A percentile compares a stretch with the other conserved stretches of the same genome.
phyloP scores from a whole-genome alignment of 2,797 vertebrate genomes.

The Serranus cabrilla region DNA sequence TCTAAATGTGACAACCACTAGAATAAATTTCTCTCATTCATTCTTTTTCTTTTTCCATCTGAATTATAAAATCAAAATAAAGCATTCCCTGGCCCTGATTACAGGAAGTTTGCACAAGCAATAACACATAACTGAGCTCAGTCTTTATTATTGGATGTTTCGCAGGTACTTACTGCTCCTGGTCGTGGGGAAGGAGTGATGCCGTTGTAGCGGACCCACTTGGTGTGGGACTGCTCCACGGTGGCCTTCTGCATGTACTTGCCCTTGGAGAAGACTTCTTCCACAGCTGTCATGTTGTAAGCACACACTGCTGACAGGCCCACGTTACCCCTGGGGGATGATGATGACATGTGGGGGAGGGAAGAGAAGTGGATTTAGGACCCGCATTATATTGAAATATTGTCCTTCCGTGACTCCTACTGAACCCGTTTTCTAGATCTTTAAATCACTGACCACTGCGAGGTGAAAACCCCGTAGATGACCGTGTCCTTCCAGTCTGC shows the following conservation, averaged over 20 bases:
- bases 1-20: neutral
- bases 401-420: neutral
- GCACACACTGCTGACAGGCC: slow-evolving; percentile 96
- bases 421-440: neutral
- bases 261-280: slow-evolving; percentile 94
- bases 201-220: slow-evolving; percentile 96
- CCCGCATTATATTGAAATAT: neutral
- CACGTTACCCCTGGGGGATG: slow-evolving; percentile 90
- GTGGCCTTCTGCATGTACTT: slow-evolving; percentile 98
- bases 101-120: no score
- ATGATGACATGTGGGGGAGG: neutral
- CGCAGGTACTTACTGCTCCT: slow-evolving; percentile 89
- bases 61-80: neutral
- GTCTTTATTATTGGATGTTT: neutral
- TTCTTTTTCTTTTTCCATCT: neutral
- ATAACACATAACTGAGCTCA: neutral
- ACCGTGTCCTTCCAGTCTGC: slow-evolving; percentile 87
- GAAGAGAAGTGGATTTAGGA: neutral
- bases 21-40: neutral
- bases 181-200: slow-evolving; percentile 92
- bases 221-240: slow-evolving; percentile 96
- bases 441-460: slow-evolving; percentile 91
- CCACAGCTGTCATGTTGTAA: slow-evolving; percentile 90
- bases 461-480: slow-evolving; percentile 95
- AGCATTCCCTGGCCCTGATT: neutral